phyloP scores from a whole-genome alignment of 2,113 vertebrate genomes.

The Sinocyclocheilus maitianheensis region DNA sequence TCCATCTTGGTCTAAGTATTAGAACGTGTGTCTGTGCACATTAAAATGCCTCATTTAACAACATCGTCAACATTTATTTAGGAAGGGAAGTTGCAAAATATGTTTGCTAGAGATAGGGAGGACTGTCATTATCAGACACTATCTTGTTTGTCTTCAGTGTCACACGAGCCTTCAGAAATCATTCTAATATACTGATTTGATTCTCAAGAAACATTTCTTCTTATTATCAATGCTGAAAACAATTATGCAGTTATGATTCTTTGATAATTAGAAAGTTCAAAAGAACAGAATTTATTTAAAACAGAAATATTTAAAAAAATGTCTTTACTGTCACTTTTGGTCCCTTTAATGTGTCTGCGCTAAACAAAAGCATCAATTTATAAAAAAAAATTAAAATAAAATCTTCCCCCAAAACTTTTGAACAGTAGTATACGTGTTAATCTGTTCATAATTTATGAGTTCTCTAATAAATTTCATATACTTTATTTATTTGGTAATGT shows the following conservation, averaged over 20 bases:
- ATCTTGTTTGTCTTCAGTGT: too few relatives aligned
- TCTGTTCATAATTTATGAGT: background rate
- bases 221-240: background rate
- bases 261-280: background rate
- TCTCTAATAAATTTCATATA: background rate
- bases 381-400: too few relatives aligned
- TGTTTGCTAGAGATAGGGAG: conserved; percentile 13
- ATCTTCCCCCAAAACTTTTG: background rate
- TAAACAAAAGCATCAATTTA: background rate
- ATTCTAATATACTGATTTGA: background rate
- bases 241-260: background rate
- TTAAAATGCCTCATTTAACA: conserved; percentile 37
- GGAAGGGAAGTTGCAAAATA: conserved; percentile 2
- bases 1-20: background rate
- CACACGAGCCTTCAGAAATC: too few relatives aligned
- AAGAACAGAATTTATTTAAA: too few relatives aligned
- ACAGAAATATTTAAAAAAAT: background rate
- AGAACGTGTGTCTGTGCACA: conserved; percentile 4
- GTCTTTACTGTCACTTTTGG: background rate
- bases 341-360: background rate
- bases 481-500: background rate
- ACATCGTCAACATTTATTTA: conserved; percentile 25
- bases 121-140: background rate
- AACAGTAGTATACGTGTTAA: background rate
- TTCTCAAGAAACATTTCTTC: background rate